Base-by-base conservation (phyloP, 2,797 vertebrate genomes). In the Tauraco hartlaubi region DNA sequence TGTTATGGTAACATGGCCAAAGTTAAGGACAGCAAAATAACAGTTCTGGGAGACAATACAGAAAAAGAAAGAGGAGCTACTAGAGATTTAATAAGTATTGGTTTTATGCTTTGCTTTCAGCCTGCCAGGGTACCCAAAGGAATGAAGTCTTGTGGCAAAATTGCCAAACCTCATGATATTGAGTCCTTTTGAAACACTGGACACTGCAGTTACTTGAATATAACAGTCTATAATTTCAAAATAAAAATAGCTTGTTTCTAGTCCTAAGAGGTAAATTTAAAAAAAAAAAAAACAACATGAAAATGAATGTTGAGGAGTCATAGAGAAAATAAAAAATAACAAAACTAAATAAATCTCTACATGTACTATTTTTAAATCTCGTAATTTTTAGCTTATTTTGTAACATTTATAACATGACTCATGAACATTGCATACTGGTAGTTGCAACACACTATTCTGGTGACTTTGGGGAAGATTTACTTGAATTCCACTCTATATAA, bases 211-310 rank as follows among this genome's bases (percentile, higher is more conserved):
- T 91, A 69, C 49, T 77, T 83, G 49, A 83, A 35, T 72, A 22
- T 31, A 94, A 77, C 3, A 25, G 58, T 35, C 43, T 95, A 6
- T 90, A 87, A 95, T 95, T 96, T 84, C 20, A 88, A 75, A 91
- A 68, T 72, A 88, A 92, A 93, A 95, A 91, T 66, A 94, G 37
- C 8, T 20, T 55, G 8, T 19, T 63, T 84, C 76, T 81, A 75
- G 43, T 67, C 29, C 7, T 83, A 39, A 88, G 76, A 90, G 28
- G 48, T 66, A 80, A 88, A 86, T 86, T 86, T 93, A 59, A 87
- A 85, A 35, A 35, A 35, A 35, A 35, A 35, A 35, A 35, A 35
- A 35, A 35, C 85, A 63, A 43, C 22, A 55, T 51, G 23, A 89
- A 94, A 87, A 62, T 61, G 4, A 91, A 67, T 25, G 25, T 62